Conservation (phyloP, 1,140 invertebrate genomes). For the Phthorimaea operculella region DNA sequence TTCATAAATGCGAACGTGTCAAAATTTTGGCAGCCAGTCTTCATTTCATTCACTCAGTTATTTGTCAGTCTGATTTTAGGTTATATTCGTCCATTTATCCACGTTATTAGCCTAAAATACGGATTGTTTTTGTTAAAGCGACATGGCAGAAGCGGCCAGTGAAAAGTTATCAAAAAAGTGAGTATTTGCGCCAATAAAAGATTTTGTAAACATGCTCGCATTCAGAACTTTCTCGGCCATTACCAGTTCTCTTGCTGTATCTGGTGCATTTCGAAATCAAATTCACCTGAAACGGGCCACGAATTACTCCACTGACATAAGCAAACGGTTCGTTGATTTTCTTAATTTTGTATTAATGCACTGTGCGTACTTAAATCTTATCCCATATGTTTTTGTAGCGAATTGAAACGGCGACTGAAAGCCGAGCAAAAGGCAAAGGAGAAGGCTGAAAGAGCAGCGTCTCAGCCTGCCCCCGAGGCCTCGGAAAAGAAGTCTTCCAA, state of each 20-base stretch:
- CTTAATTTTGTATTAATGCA: conserved; percentile 8
- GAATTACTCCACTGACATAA: conserved; percentile 37
- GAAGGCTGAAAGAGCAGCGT: conserved; percentile 85
- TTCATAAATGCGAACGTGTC: neutral
- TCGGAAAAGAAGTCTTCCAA: conserved; percentile 56
- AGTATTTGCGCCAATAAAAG: conserved; percentile 56
- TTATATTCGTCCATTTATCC: neutral
- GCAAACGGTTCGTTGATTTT: conserved; percentile 50
- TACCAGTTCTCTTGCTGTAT: conserved; percentile 6
- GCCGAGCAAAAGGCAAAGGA: conserved; percentile 93
- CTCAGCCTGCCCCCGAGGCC: conserved; percentile 41
- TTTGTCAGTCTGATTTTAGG: neutral
- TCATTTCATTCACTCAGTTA: neutral
- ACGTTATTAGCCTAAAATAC: conserved; percentile 3
- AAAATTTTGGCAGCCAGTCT: neutral
- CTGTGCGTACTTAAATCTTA: conserved; percentile 12
- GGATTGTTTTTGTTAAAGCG: neutral
- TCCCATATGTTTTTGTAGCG: conserved; percentile 71
- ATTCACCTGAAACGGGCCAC: conserved; percentile 26
- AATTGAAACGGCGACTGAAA: conserved; percentile 91
- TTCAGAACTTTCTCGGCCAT: conserved; percentile 22
- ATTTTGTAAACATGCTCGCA: conserved; percentile 38
- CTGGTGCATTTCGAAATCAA: conserved; percentile 30
- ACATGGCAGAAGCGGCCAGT: conserved; percentile 69
- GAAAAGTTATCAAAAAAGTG: conserved; percentile 79